Base-by-base conservation (phyloP, 2,797 vertebrate species). In the Phalloptychus januarius region DNA sequence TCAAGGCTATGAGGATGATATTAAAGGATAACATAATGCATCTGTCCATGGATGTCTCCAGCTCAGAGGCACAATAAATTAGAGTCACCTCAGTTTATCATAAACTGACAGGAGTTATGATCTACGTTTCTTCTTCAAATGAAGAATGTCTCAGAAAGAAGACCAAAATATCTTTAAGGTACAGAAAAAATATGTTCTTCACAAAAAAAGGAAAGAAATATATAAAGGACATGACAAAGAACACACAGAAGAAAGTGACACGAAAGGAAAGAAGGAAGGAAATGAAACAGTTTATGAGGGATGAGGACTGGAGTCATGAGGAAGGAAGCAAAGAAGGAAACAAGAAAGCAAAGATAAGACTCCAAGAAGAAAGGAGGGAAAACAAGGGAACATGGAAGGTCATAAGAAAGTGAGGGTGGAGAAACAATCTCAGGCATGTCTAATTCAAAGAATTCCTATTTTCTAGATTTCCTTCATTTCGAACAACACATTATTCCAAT, bases 1-100 rank as follows among this genome's bases (percentile, higher is more conserved):
- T 33, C 44, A 63, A 71, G 74, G 74, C 48, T 38, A 40, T 71
- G 16, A 71, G 42, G 23, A 40, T 31, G 44, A 44, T 38, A 31
- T 10, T 31, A 23, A 72, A 6, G 71, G 69, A 80, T 80, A 50
- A 80, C 20, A 56, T n/a, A 48, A 48, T 40, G 44, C 2, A 23
- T 79, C 10, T 5, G 25, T 33, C 33, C 65, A 46, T 4, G 44
- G 79, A 33, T 75, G 73, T 63, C 67, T 18, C 54, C 73, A 33
- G 67, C 44, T 2, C 31, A n/a, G n/a, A 76, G 38, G 45, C 73
- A 48, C 23, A 6, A 75, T 38, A 61, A 75, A 44, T 71, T 23
- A 72, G 12, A 72, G 52, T 40, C 15, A 4, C 11, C 42, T 75
- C 73, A 2, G 42, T 28, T 40, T 46, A 25, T 42, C 50, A 48